Conservation (phyloP, 1,140 invertebrate species). For the Rhopalosiphum padi region DNA sequence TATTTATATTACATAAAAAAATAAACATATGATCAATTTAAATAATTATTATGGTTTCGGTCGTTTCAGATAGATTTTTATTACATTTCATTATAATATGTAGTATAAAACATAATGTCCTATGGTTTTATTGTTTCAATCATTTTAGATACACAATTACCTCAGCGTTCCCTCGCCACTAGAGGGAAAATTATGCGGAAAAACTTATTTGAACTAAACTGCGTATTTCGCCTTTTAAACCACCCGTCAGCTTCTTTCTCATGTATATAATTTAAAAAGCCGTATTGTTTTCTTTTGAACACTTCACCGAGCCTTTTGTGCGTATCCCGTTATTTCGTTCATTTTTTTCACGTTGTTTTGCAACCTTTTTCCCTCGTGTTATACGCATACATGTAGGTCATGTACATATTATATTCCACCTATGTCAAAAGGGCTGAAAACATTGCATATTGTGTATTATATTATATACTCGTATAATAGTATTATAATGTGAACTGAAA, state of each 20-base stretch:
- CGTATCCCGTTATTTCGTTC: constrained; percentile 12
- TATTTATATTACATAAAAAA: neutral
- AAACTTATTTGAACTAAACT: neutral
- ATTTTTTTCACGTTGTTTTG: neutral
- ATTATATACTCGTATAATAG: neutral
- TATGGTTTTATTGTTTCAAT: constrained; percentile 19
- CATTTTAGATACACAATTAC: neutral
- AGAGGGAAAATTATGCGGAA: neutral
- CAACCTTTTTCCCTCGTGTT: neutral
- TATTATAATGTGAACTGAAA: neutral
- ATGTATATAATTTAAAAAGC: constrained; percentile 39
- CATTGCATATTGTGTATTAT: neutral
- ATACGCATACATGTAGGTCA: neutral
- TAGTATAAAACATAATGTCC: neutral
- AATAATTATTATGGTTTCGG: neutral
- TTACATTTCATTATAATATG: neutral
- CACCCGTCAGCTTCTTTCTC: neutral
- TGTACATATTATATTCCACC: neutral
- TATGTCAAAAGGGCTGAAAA: constrained; percentile 10
- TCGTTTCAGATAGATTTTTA: neutral
- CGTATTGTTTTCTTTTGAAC: constrained; percentile 51
- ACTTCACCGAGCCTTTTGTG: constrained; percentile 38
- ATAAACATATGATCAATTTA: neutral
- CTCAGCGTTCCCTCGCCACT: neutral
- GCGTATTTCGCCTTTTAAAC: neutral